phyloP scores from a whole-genome alignment of 2,888 invertebrate genomes.

The Caenorhabditis sinica region DNA sequence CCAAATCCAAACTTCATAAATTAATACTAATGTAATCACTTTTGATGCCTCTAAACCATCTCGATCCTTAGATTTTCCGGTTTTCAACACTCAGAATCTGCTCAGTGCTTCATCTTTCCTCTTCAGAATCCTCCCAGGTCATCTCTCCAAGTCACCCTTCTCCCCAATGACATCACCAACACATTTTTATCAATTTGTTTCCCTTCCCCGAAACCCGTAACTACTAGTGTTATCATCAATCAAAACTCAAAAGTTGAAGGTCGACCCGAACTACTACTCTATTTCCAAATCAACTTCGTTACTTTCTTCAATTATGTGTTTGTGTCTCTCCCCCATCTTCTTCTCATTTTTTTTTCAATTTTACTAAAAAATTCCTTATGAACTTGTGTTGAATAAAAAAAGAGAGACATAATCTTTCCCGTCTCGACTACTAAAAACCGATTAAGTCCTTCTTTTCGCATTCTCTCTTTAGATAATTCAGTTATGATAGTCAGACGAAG shows the following conservation, averaged over 20 bases:
- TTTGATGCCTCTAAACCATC: too few relatives aligned
- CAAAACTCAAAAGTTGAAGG: slow-evolving; percentile 14
- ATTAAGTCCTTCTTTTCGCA: slow-evolving; percentile 9
- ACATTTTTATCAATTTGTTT: slow-evolving; percentile 8
- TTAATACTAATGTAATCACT: too few relatives aligned
- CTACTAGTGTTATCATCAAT: slow-evolving; percentile 17
- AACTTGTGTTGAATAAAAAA: not conserved
- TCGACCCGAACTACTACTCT: slow-evolving; percentile 20
- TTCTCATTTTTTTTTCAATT: not conserved
- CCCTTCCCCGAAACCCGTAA: slow-evolving; percentile 3
- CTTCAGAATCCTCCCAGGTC: not conserved
- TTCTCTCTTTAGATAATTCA: slow-evolving; percentile 26
- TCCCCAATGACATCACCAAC: not conserved
- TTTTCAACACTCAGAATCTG: too few relatives aligned
- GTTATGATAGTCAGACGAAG: slow-evolving; percentile 34
- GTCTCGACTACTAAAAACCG: slow-evolving; percentile 30
- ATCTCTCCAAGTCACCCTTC: not conserved
- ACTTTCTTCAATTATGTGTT: too few relatives aligned
- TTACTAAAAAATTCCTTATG: not conserved
- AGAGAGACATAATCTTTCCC: slow-evolving; percentile 11
- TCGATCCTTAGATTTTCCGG: too few relatives aligned
- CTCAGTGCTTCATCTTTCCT: too few relatives aligned
- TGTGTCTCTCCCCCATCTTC: not conserved
- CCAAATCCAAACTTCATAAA: too few relatives aligned
- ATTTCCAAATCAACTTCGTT: slow-evolving; percentile 11